A percentile compares a stretch with the other conserved stretches of the same genome.
Evolutionary conservation across 2,797 vertebrate species (phyloP).

Genomic region (Syngnathus acus): DNA sequence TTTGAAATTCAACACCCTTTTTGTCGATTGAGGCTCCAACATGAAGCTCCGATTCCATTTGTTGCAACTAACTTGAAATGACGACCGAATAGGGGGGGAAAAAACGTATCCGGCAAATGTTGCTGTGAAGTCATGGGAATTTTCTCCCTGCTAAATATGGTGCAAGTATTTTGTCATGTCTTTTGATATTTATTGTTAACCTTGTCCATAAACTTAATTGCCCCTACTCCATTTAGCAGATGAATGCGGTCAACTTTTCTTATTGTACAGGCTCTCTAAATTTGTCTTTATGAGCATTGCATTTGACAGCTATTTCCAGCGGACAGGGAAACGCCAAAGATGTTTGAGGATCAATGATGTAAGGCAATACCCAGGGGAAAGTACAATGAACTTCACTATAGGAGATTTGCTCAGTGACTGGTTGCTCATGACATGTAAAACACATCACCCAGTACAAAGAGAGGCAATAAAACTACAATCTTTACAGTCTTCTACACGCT

Average conservation of each 20-base stretch:
- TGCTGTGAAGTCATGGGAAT: too few species aligned
- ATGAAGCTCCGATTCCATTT: too few species aligned
- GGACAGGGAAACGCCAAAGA: conserved; percentile 12
- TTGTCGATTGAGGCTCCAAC: too few species aligned
- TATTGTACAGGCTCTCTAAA: neutral
- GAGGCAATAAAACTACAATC: conserved; percentile 26
- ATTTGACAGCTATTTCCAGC: conserved; percentile 2
- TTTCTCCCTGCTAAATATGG: too few species aligned
- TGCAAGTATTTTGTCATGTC: too few species aligned
- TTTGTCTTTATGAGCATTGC: neutral
- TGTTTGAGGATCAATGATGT: conserved; percentile 23
- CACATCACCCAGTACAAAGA: conserved; percentile 10
- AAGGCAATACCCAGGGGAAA: conserved; percentile 13
- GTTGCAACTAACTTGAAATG: too few species aligned
- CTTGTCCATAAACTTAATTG: too few species aligned
- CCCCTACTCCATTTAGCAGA: neutral
- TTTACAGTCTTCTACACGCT: conserved; percentile 17
- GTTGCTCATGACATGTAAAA: conserved; percentile 23
- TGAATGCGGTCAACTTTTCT: neutral
- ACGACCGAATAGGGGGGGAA: too few species aligned
- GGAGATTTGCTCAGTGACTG: conserved; percentile 22
- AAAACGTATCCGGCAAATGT: too few species aligned
- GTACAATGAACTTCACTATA: neutral
- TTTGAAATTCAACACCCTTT: too few species aligned
- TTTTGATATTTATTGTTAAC: too few species aligned